Evolutionary conservation across 2,888 invertebrate species (phyloP), one percentile per base, ranked within the genome.

Genomic region (Athalia circularis): DNA sequence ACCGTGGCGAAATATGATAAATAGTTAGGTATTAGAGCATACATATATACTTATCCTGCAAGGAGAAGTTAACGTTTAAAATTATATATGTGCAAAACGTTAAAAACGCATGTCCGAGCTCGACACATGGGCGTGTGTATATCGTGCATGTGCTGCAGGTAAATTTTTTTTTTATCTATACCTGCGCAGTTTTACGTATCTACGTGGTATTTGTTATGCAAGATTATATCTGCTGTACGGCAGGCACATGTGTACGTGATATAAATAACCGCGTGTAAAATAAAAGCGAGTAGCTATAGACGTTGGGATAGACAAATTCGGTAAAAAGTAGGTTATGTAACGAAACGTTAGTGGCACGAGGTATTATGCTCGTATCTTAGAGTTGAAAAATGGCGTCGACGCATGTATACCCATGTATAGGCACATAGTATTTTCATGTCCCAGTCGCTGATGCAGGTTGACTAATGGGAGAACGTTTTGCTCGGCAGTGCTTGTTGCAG

Each of bases 321-420:
- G 62, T 50, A 75, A 75, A 64, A 72, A 75, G 62, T 64, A 75
- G 29, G 29, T 29, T 29, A 29, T 29, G 29, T 29, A 29, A 29
- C 50, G 43, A 62, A 48, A 64, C 29, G 75, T 62, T n/a, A 48
- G 68, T 48, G 77, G 80, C 81, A 57, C 77, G 13, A 29, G 29
- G 29, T 47, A 15, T 72, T 47, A 7, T 15, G 11, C 74, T 79
- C 80, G 79, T 82, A 81, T 83, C 81, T 82, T 81, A 79, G 77
- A 74, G 79, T 80, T 84, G 84, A 85, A 82, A 83, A 83, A 84
- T 84, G 79, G 80, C 80, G 76, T 76, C 78, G 9, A 57, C 8
- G 45, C 45, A 65, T n/a, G 62, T 13, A 65, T 43, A 43, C 29
- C 29, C 2, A 29, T 29, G 29, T 29, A 7, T 13, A 57, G 43